Evolutionary conservation across 2,888 invertebrate species (phyloP).

Genomic region (Melikaiella ostensackeni): DNA sequence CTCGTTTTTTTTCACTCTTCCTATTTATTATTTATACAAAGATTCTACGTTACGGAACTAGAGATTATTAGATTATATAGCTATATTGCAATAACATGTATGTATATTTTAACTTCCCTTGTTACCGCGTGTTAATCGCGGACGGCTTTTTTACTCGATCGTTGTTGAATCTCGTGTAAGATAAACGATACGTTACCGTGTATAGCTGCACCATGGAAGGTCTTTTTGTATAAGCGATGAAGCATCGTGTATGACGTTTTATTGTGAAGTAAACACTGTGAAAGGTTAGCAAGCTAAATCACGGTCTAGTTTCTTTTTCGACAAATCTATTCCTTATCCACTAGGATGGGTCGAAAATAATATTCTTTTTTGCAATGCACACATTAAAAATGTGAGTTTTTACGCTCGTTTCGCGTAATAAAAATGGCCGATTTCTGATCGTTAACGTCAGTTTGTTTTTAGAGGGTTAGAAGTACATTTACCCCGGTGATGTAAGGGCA

Average conservation of each 20-base stretch:
- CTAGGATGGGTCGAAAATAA: neutral
- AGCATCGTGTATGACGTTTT: conserved; percentile 67
- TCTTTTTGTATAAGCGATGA: conserved; percentile 71
- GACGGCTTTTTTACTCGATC: conserved; percentile 75
- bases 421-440: too few species aligned
- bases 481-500: too few species aligned
- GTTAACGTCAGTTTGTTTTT: too few species aligned
- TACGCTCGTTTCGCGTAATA: too few species aligned
- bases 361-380: too few species aligned
- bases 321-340: conserved; percentile 22
- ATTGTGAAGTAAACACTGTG: conserved; percentile 66
- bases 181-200: conserved; percentile 72
- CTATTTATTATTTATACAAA: conserved; percentile 74
- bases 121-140: conserved; percentile 72
- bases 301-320: conserved; percentile 8
- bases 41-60: conserved; percentile 72
- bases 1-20: conserved; percentile 43
- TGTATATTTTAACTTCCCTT: conserved; percentile 73
- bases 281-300: conserved; percentile 67
- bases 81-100: conserved; percentile 73
- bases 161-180: conserved; percentile 76
- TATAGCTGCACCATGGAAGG: conserved; percentile 69
- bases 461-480: too few species aligned
- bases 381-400: too few species aligned
- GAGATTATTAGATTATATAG: conserved; percentile 75